phyloP scores from a whole-genome alignment of 2,113 vertebrate genomes.

The mouse (Mus musculus) region DNA sequence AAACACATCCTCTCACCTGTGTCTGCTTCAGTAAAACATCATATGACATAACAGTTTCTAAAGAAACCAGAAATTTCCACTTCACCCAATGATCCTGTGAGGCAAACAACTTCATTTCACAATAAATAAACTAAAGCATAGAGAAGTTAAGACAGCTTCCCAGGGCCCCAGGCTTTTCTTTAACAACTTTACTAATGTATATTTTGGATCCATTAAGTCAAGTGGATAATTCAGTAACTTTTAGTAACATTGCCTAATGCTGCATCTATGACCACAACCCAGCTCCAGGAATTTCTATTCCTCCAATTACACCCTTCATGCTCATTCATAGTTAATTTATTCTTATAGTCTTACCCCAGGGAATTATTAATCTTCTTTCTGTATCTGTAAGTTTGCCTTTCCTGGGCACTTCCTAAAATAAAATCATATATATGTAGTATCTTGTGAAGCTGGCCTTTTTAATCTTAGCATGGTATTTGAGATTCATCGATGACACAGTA shows the following conservation, averaged over 20 bases:
- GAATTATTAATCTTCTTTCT: neutral
- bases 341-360: neutral
- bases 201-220: constrained; percentile 13
- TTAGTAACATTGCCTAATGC: neutral
- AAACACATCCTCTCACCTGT: too few relatives aligned
- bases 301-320: neutral
- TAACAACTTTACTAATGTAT: neutral
- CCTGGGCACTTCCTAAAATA: neutral
- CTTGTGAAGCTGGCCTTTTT: neutral
- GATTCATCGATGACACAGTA: neutral
- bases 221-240: neutral
- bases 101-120: neutral
- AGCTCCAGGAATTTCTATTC: neutral
- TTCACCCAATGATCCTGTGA: neutral
- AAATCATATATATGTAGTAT: neutral
- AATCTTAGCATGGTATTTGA: neutral
- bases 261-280: neutral
- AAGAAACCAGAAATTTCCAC: too few relatives aligned
- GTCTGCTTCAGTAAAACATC: too few relatives aligned
- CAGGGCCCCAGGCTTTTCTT: neutral
- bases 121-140: neutral
- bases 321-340: neutral
- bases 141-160: neutral
- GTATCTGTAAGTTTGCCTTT: neutral
- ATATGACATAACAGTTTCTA: too few relatives aligned